A percentile compares a stretch with the other conserved stretches of the same genome.
Conservation (phyloP, 23 tunicate species). For the Styela clava region DNA sequence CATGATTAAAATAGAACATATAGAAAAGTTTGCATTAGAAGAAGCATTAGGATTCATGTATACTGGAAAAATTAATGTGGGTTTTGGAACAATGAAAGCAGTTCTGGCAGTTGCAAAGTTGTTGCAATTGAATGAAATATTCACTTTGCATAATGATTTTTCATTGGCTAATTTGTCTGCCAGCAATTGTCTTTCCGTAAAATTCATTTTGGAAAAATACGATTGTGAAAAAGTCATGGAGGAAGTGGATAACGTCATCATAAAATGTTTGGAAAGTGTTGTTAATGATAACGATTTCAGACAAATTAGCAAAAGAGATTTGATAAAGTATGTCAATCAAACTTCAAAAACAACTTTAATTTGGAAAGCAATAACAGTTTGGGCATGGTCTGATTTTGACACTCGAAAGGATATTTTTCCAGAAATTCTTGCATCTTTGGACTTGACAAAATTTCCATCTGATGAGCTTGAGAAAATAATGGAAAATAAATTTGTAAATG, state of each 20-base stretch:
- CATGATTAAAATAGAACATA: not conserved
- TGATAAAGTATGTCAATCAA: not conserved
- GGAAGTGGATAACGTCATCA: not conserved
- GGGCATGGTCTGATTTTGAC: not conserved
- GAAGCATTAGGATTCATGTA: not conserved
- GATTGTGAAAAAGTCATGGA: not conserved
- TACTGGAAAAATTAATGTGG: not conserved
- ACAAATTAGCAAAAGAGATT: not conserved
- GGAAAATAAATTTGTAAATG: not conserved
- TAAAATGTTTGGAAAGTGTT: not conserved
- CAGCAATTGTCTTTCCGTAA: not conserved
- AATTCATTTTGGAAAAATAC: conserved; percentile 10
- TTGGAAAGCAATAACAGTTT: not conserved
- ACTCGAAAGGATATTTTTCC: not conserved
- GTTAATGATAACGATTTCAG: not conserved
- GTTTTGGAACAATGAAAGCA: not conserved
- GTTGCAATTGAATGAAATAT: conserved; percentile 1
- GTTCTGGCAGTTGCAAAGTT: not conserved
- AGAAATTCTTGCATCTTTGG: not conserved
- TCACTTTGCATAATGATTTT: not conserved
- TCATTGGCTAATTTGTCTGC: not conserved
- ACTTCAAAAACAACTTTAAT: not conserved
- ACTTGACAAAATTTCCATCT: not conserved
- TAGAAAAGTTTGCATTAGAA: not conserved
- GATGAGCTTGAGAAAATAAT: not conserved